Evolutionary conservation across 2,113 vertebrate species (phyloP), one percentile per base, ranked within the genome.

Genomic region (Misgurnus mizolepis): DNA sequence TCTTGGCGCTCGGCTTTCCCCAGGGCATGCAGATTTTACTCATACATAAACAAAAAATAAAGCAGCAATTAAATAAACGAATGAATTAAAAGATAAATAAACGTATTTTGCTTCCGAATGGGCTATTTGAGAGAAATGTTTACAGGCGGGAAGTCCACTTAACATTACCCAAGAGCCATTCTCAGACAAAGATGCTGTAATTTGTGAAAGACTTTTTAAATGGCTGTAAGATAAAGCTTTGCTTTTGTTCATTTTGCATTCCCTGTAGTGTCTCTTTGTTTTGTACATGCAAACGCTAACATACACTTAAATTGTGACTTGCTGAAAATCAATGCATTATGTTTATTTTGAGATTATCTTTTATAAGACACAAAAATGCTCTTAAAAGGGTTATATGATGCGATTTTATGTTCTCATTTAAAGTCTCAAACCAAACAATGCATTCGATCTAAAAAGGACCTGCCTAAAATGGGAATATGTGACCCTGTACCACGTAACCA

Each of bases 81-180:
- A 5, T 75, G 43, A 62, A 75, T 62, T 10, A 43, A 6, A 70
- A 62, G 45, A 75, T 10, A 74, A 64, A 45, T n/a, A 47, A 5
- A 64, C 39, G 45, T 39, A 58, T 14, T 56, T 62, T 27, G 60
- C 45, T 49, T 75, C 58, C 34, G 47, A 75, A 47, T 49, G 22
- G 45, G 18, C 72, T 75, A 64, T 75, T 75, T 64, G 47, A 75
- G 40, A 64, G 18, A 64, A 62, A 34, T 27, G 39, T 75, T 34
- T 64, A 64, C 22, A 75, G 43, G 47, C 15, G 14, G 58, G 12
- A 18, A 75, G 22, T 75, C 14, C 60, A 34, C 22, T 64, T 64
- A 62, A 75, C n/a, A 45, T 45, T 73, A 73, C 71, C 71, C 55
- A 7, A 73, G 55, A 60, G 55, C 40, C 40, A 22, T 40, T 43